Evolutionary conservation across 2,888 invertebrate species (phyloP), one percentile per base, ranked within the genome.

Genomic region (Melanargia galathea): DNA sequence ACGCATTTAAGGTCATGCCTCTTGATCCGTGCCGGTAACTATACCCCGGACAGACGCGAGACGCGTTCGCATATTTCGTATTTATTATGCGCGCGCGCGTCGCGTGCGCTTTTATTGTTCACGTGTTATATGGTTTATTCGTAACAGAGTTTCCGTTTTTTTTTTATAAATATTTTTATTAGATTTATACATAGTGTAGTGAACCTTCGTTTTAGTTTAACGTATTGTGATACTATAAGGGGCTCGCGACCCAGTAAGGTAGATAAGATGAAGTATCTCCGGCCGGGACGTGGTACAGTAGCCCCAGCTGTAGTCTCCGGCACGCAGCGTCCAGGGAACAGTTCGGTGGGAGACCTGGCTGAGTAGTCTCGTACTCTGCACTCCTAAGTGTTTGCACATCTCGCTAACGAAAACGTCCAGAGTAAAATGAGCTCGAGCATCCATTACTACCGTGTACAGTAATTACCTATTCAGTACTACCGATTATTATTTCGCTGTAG

Each of bases 221-320:
- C 86, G 82, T 81, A 85, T 87, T 89, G 89, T 90, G 89, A 88
- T 89, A 88, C 84, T 87, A 84, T 81, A 80, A 77, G 81, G 87
- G 87, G 88, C 83, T 78, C 82, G 82, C 80, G 78, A 63, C 71
- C 71, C 69, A 79, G 78, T 85, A 84, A 86, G 86, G 76, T 86
- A 80, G 81, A 80, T 83, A 80, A 78, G 77, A 68, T 72, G 52
- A 48, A 74, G 73, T 70, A 71, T 69, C 70, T 18, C 30, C 35
- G 71, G 65, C 66, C 74, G 16, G 54, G 30, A 30, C 52, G 33
- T 60, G 22, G 64, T 62, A 70, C 71, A 71, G 69, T 70, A 71
- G 74, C 58, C 65, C 71, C 64, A 66, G 61, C 52, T n/a, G n/a
- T n/a, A 16, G 26, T 56, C 11, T 57, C 33, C 33, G 33, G 33